Percentiles rank a stretch among this genome's conserved stretches.
Evolutionary conservation across 1,140 invertebrate genomes (phyloP).

Genomic region (Phortica variegata): DNA sequence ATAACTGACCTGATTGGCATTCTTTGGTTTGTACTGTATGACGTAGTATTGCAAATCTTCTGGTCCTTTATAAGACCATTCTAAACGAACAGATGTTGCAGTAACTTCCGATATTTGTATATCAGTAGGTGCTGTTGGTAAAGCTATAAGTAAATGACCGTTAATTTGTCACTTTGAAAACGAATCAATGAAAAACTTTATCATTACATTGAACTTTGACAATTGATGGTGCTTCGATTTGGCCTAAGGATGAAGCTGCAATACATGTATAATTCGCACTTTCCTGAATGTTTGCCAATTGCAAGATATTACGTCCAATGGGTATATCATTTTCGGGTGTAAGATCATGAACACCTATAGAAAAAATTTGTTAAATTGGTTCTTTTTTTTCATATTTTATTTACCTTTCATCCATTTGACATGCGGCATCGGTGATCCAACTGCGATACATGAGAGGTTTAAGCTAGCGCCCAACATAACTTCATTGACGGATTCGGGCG

Average conservation of each 20-base stretch:
- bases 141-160: constrained; percentile 66
- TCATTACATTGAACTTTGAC: constrained; percentile 92
- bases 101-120: constrained; percentile 89
- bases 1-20: constrained; percentile 66
- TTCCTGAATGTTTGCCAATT: constrained; percentile 82
- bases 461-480: constrained; percentile 87
- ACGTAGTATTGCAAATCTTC: constrained; percentile 91
- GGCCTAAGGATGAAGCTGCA: constrained; percentile 89
- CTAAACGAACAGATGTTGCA: constrained; percentile 84
- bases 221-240: constrained; percentile 80
- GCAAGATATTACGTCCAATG: constrained; percentile 82
- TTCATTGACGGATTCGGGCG: constrained; percentile 77
- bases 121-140: constrained; percentile 85
- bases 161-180: too few relatives aligned
- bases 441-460: constrained; percentile 94
- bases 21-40: constrained; percentile 93
- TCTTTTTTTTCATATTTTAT: neutral
- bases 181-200: neutral
- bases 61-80: constrained; percentile 84
- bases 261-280: constrained; percentile 96
- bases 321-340: constrained; percentile 84
- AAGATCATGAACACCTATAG: constrained; percentile 68
- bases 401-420: constrained; percentile 91
- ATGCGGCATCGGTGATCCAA: constrained; percentile 95
- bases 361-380: neutral